A percentile compares a stretch with the other conserved stretches of the same genome.
Conservation (phyloP, 2,797 vertebrate species). For the Acrocephalus scirpaceus region DNA sequence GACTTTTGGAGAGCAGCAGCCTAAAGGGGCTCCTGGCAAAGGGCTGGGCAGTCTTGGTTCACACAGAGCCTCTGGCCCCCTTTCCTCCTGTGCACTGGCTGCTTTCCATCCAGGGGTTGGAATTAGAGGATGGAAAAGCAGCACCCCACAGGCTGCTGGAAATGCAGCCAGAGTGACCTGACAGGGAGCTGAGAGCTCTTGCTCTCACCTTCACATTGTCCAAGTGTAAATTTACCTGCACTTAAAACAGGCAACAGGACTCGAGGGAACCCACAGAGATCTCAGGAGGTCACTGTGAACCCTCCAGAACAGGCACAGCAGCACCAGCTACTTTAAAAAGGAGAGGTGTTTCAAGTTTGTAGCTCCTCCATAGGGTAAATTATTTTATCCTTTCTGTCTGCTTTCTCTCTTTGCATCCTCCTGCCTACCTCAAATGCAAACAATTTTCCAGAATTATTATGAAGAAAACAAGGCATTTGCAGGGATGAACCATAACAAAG, state of each 20-base stretch:
- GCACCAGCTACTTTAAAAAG: background rate
- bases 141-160: background rate
- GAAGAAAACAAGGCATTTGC: background rate
- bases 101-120: background rate
- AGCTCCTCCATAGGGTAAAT: background rate
- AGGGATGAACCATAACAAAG: background rate
- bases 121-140: background rate
- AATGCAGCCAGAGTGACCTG: background rate
- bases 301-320: background rate
- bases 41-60: background rate
- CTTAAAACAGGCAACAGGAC: background rate
- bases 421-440: background rate
- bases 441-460: background rate
- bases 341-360: background rate
- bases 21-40: background rate
- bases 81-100: background rate
- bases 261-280: background rate
- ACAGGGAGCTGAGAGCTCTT: background rate
- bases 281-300: background rate
- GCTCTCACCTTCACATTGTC: background rate
- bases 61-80: background rate
- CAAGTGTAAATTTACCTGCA: background rate
- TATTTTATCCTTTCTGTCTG: background rate
- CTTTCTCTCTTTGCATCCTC: background rate
- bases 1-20: constrained; percentile 23